phyloP scores from a whole-genome alignment of 2,888 invertebrate genomes.

The Diaperis boleti region DNA sequence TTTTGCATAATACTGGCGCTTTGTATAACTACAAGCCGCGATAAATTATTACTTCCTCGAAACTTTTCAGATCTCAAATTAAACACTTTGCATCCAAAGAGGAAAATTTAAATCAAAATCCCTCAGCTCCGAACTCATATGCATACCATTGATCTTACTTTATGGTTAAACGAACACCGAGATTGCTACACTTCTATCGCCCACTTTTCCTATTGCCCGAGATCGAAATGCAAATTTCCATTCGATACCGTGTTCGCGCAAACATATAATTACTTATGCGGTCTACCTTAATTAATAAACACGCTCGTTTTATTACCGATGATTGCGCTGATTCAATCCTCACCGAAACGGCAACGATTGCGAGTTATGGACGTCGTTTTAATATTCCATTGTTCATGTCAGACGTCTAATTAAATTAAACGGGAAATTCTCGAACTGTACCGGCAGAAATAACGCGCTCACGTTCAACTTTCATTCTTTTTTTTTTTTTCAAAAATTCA shows the following conservation, averaged over 20 bases:
- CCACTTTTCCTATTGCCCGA: conserved; percentile 54
- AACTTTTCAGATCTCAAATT: conserved; percentile 55
- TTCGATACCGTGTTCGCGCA: conserved; percentile 33
- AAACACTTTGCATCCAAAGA: conserved; percentile 53
- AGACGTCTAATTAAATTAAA: conserved; percentile 3
- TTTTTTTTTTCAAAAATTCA: no score
- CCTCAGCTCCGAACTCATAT: conserved; percentile 54
- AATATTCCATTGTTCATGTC: conserved; percentile 7
- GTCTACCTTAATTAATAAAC: conserved; percentile 28
- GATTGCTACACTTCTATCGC: conserved; percentile 49
- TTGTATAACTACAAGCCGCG: conserved; percentile 48
- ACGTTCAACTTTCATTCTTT: no score
- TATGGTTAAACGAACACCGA: conserved; percentile 56
- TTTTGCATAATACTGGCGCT: conserved; percentile 52
- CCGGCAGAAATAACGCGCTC: no score
- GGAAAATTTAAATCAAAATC: conserved; percentile 52
- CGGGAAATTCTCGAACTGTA: no score
- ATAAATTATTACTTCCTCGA: conserved; percentile 51
- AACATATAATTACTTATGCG: conserved; percentile 26
- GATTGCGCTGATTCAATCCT: conserved; percentile 27
- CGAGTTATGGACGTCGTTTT: neutral
- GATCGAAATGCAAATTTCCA: conserved; percentile 55
- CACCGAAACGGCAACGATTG: conserved; percentile 9
- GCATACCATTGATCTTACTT: conserved; percentile 61
- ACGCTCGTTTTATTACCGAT: conserved; percentile 22